Evolutionary conservation across 2,797 vertebrate genomes (phyloP).

Genomic region (Cuniculus paca): DNA sequence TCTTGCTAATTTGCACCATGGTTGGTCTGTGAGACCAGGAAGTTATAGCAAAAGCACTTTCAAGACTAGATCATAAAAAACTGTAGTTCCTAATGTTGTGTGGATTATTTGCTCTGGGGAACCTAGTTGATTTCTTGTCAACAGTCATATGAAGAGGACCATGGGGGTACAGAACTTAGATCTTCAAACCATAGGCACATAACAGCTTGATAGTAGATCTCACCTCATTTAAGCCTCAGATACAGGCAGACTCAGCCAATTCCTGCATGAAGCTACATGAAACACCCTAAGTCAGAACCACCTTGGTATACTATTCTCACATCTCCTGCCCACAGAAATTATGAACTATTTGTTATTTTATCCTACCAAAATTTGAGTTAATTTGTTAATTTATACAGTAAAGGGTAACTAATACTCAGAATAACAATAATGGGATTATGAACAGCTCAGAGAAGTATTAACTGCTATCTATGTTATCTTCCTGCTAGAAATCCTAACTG

Average conservation of each 20-base stretch:
- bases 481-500: slow-evolving; percentile 32
- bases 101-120: not conserved
- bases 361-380: slow-evolving; percentile 6
- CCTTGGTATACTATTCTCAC: not conserved
- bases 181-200: not conserved
- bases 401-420: slow-evolving; percentile 10
- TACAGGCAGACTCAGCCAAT: slow-evolving; percentile 11
- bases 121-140: slow-evolving; percentile 40
- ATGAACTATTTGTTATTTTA: slow-evolving; percentile 45
- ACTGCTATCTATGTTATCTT: slow-evolving; percentile 20
- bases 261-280: not conserved
- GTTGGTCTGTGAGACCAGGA: not conserved
- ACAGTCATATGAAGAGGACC: not conserved
- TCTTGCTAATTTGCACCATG: not conserved
- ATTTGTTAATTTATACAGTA: slow-evolving; percentile 45
- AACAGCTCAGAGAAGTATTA: slow-evolving; percentile 26
- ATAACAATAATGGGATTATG: not conserved
- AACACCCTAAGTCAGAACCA: slow-evolving; percentile 23
- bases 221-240: not conserved
- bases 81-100: not conserved
- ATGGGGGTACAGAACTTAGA: not conserved
- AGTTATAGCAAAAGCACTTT: slow-evolving; percentile 30
- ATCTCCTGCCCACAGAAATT: slow-evolving; percentile 32
- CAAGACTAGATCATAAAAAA: slow-evolving; percentile 37
- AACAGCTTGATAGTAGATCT: not conserved